Conservation (phyloP, 2,113 vertebrate species). For the Casuarius casuarius region DNA sequence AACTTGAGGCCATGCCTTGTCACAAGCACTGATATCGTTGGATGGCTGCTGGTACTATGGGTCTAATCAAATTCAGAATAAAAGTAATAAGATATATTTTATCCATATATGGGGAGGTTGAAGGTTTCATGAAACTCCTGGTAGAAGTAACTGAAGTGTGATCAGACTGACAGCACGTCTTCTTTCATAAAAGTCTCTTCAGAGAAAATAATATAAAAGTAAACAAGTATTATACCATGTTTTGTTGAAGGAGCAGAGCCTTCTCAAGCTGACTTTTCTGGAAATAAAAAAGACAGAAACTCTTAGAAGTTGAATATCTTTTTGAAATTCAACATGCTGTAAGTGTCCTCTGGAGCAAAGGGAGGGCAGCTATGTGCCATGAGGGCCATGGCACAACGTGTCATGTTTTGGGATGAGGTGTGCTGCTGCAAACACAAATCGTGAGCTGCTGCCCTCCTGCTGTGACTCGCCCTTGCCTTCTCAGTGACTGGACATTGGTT, state of each 20-base stretch:
- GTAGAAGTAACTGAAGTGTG: not conserved
- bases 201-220: not conserved
- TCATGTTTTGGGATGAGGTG: fast-evolving
- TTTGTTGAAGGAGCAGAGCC: not conserved
- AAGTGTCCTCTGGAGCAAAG: not conserved
- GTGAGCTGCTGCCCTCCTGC: not conserved
- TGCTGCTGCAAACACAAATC: not conserved
- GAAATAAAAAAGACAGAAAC: not conserved
- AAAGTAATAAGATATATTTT: not conserved
- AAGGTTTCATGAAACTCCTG: not conserved
- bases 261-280: not conserved
- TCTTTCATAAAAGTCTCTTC: not conserved
- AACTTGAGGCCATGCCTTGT: not conserved
- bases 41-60: not conserved
- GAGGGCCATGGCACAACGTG: not conserved
- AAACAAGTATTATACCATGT: not conserved
- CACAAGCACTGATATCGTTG: not conserved
- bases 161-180: not conserved
- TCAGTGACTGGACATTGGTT: not conserved
- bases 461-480: not conserved
- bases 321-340: not conserved
- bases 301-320: not conserved
- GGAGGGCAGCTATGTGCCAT: not conserved
- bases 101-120: not conserved
- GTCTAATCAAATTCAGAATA: not conserved